A percentile compares a stretch with the other conserved stretches of the same genome.
Conservation (phyloP, 2,113 vertebrate genomes). For the Triplophysa tibetana region DNA sequence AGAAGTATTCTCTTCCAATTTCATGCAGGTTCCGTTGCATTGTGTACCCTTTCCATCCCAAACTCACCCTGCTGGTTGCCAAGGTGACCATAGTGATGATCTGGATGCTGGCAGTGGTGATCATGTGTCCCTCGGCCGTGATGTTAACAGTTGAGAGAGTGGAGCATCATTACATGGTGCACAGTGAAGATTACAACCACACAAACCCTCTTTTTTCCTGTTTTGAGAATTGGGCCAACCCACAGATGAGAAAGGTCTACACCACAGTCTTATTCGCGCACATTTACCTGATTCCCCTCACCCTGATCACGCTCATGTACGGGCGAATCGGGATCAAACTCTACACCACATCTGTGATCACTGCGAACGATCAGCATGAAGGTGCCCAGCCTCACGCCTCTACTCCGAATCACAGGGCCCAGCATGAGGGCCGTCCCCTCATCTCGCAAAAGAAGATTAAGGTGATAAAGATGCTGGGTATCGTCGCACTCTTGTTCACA, state of each 20-base stretch:
- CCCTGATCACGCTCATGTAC: slow-evolving; percentile 75
- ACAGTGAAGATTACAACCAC: slow-evolving; percentile 67
- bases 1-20: slow-evolving; percentile 2
- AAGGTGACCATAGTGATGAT: slow-evolving; percentile 73
- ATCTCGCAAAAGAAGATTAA: slow-evolving; percentile 75
- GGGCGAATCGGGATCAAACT: slow-evolving; percentile 75
- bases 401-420: slow-evolving; percentile 28
- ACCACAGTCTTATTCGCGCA: slow-evolving; percentile 75
- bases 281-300: slow-evolving; percentile 77
- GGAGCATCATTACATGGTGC: slow-evolving; percentile 71
- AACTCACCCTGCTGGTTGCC: slow-evolving; percentile 69
- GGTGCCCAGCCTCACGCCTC: neutral
- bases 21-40: slow-evolving; percentile 76
- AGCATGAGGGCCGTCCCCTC: slow-evolving; percentile 54
- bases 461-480: slow-evolving; percentile 80
- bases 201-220: slow-evolving; percentile 73
- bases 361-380: slow-evolving; percentile 55
- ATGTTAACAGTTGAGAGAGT: slow-evolving; percentile 72
- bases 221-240: slow-evolving; percentile 77
- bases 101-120: slow-evolving; percentile 73
- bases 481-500: slow-evolving; percentile 78
- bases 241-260: slow-evolving; percentile 76
- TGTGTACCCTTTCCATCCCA: slow-evolving; percentile 76
- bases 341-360: slow-evolving; percentile 65
- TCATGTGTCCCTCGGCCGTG: slow-evolving; percentile 76